These are phyloP conservation scores for Mastacembelus armatus DNA, from an alignment of 2,797 vertebrate species.

Conservation along the genomic window DNA sequence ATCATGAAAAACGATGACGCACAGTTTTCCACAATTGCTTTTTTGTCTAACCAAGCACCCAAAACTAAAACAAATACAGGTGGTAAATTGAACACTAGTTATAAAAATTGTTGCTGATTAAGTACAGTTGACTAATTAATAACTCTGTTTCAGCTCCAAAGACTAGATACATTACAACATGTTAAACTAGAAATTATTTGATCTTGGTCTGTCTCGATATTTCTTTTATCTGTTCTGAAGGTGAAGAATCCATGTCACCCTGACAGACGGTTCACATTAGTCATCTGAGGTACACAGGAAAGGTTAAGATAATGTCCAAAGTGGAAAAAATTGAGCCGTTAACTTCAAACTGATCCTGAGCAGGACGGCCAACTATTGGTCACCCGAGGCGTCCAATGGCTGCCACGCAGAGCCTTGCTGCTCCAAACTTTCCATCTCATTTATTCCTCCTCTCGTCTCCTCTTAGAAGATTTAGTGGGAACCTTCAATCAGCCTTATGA, in stretches of 20 bases:
- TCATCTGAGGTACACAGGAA: constrained; percentile 55
- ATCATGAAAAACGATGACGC: not conserved
- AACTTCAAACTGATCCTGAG: constrained; percentile 70
- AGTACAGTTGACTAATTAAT: not conserved
- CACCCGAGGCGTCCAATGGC: constrained; percentile 45
- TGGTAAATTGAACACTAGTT: no score
- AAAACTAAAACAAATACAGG: no score
- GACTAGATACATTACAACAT: not conserved
- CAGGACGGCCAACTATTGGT: constrained; percentile 66
- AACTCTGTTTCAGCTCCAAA: not conserved
- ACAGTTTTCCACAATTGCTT: not conserved
- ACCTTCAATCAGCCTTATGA: constrained; percentile 66
- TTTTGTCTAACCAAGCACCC: no score
- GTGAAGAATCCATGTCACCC: constrained; percentile 48
- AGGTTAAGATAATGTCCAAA: constrained; percentile 79
- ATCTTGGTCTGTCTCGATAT: not conserved
- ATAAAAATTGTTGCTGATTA: no score
- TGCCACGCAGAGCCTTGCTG: constrained; percentile 61
- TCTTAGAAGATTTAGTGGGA: constrained; percentile 43
- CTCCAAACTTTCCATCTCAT: constrained; percentile 58
- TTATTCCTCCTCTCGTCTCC: constrained; percentile 40
- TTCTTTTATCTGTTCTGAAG: no score
- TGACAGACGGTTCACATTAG: constrained; percentile 62
- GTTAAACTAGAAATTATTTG: constrained; percentile 3
- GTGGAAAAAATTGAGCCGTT: constrained; percentile 65